phyloP scores from a whole-genome alignment of 35 echinoderm and acorn worm genomes.

The Amphiura filiformis region DNA sequence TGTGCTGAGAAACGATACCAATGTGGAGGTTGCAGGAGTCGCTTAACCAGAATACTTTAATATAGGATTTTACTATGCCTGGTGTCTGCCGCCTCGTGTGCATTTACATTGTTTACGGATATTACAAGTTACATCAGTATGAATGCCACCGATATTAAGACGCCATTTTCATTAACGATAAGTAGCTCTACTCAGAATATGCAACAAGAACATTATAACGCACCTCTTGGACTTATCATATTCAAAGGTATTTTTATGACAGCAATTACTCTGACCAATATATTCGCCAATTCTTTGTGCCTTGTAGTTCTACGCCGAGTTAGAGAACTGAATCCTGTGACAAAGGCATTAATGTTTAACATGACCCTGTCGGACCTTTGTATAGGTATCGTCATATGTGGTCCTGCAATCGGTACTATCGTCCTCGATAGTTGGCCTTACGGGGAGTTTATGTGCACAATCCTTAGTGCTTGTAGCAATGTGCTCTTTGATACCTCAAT shows the following conservation, averaged over 20 bases:
- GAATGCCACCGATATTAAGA: no score
- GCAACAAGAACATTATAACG: background rate
- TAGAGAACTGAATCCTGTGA: background rate
- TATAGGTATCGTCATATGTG: background rate
- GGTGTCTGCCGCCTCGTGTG: no score
- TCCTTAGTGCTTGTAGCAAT: background rate
- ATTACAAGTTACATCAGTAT: no score
- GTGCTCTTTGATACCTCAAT: background rate
- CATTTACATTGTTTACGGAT: no score
- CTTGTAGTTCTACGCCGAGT: slow-evolving; percentile 12
- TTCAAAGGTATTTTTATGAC: slow-evolving; percentile 5
- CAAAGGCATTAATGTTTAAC: background rate
- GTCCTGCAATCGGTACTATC: background rate
- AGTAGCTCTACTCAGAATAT: no score
- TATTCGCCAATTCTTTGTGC: slow-evolving; percentile 16
- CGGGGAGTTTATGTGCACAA: background rate
- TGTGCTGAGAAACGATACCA: no score
- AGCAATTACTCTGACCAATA: background rate
- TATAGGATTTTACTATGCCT: no score
- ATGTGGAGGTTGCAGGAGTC: no score
- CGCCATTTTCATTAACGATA: no score
- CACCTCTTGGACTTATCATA: background rate
- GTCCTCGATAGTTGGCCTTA: background rate
- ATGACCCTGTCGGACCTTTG: background rate
- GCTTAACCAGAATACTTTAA: no score